A percentile compares a stretch with the other conserved stretches of the same genome.
These are phyloP conservation scores for Brachycybe producta DNA, from an alignment of 2,888 invertebrate species.

Conservation along the genomic window DNA sequence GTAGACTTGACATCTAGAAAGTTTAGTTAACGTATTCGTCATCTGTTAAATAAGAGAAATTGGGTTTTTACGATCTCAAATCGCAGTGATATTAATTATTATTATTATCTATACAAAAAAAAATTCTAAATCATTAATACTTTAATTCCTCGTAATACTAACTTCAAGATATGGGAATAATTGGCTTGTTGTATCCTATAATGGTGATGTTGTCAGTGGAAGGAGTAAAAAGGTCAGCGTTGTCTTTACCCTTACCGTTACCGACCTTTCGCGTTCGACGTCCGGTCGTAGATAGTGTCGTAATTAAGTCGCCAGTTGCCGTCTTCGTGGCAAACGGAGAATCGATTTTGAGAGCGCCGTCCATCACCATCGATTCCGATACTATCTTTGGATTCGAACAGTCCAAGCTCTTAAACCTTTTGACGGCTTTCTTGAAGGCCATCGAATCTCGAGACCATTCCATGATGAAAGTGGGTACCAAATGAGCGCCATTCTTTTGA, in stretches of 20 bases:
- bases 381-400: conserved; percentile 32
- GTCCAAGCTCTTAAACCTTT: conserved; percentile 34
- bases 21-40: too few species aligned
- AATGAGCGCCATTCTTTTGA: conserved; percentile 27
- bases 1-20: too few species aligned
- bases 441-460: conserved; percentile 33
- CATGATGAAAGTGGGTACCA: conserved; percentile 36
- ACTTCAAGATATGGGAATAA: too few species aligned
- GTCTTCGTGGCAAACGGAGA: background rate
- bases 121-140: too few species aligned
- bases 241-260: conserved; percentile 2
- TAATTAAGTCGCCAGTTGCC: background rate
- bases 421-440: conserved; percentile 34
- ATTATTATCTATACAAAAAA: too few species aligned
- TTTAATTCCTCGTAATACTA: too few species aligned
- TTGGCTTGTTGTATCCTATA: conserved; percentile 5
- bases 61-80: too few species aligned
- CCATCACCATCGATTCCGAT: conserved; percentile 19
- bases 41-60: too few species aligned
- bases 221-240: background rate
- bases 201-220: conserved; percentile 1
- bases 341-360: conserved; percentile 10
- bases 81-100: too few species aligned
- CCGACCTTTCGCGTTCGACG: background rate
- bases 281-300: background rate